Percentiles rank a stretch among this genome's conserved stretches.
Conservation (phyloP, 2,797 vertebrate genomes). For the Nyctalus aviator region DNA sequence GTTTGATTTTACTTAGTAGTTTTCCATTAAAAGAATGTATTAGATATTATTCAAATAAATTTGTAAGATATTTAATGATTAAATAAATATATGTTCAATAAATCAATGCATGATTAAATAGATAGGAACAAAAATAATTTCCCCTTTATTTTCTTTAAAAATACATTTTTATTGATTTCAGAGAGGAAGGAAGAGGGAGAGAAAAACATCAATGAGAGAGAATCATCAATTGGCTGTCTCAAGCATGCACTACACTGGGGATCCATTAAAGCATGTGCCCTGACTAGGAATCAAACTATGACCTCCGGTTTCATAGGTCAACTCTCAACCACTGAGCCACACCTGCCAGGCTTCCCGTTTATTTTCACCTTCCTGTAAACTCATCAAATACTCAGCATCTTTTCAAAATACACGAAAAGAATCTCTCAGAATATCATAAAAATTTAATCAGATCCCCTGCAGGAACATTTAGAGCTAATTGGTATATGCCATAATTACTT, state of each 20-base stretch:
- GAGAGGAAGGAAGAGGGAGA: too few species aligned
- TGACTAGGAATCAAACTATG: too few species aligned
- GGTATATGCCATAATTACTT: conserved; percentile 42
- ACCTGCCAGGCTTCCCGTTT: not conserved
- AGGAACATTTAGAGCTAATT: conserved; percentile 52
- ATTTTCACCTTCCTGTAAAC: conserved; percentile 5
- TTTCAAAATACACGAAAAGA: conserved; percentile 54
- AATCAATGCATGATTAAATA: not conserved
- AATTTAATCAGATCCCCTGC: conserved; percentile 48
- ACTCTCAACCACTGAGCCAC: too few species aligned
- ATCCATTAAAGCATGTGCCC: too few species aligned
- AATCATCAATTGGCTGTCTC: too few species aligned
- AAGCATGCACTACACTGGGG: too few species aligned
- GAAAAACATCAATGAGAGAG: too few species aligned
- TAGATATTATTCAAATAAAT: not conserved
- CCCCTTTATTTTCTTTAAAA: not conserved
- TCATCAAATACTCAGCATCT: not conserved
- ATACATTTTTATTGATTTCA: too few species aligned
- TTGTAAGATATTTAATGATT: not conserved
- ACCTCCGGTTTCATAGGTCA: too few species aligned
- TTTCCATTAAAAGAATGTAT: not conserved
- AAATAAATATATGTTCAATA: conserved; percentile 34
- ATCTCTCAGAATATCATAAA: conserved; percentile 43
- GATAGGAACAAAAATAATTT: not conserved
- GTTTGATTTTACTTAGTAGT: conserved; percentile 29